These are phyloP conservation scores for Schizaphis graminum DNA, from an alignment of 2,888 invertebrate species.

Conservation along the genomic window DNA sequence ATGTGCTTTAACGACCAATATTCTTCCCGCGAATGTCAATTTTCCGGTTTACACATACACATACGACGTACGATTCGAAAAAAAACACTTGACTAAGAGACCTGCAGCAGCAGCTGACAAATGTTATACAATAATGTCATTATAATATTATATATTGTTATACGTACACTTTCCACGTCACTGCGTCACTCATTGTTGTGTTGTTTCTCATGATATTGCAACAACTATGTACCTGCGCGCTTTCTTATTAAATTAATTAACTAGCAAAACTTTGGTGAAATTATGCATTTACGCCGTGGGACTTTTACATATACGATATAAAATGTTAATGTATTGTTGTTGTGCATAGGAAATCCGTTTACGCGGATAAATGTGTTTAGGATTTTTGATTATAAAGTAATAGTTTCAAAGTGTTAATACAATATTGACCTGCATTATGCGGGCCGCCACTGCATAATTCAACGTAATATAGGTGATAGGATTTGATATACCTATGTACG, in stretches of 20 bases:
- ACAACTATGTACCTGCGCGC: neutral
- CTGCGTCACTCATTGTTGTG: slow-evolving; percentile 10
- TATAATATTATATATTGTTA: neutral
- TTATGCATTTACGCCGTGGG: neutral
- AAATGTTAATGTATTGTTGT: neutral
- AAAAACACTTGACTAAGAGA: neutral
- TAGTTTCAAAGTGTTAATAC: neutral
- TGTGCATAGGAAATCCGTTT: neutral
- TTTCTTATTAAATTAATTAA: slow-evolving; percentile 9
- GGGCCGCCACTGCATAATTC: neutral
- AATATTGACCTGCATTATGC: neutral
- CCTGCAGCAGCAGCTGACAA: neutral
- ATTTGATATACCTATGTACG: neutral
- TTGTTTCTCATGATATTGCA: neutral
- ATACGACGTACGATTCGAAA: neutral
- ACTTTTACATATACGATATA: neutral
- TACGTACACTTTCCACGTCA: neutral
- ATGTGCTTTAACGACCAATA: neutral
- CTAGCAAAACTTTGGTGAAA: neutral
- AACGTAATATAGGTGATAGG: neutral
- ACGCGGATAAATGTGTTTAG: neutral
- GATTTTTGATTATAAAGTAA: neutral
- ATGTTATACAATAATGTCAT: neutral
- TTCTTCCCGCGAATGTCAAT: neutral
- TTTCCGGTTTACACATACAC: neutral